Evolutionary conservation across 2,797 vertebrate species (phyloP), one percentile per base, ranked within the genome.

Genomic region (Sphenopsis melanotis): DNA sequence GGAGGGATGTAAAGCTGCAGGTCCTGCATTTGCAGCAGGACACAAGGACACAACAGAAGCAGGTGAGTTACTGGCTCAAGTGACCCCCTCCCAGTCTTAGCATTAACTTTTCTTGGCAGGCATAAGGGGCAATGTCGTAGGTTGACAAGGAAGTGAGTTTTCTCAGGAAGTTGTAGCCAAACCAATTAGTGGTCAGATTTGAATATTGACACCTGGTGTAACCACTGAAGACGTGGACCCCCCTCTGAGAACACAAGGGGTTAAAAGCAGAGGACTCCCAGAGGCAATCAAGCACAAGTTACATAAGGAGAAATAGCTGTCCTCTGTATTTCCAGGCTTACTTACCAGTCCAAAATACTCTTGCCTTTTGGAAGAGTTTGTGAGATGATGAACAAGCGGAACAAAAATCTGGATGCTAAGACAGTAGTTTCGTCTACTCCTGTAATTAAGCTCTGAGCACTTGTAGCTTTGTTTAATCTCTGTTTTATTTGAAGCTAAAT

Each of bases 401-500:
- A 70, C 13, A 39, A 46, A 64, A 68, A 57, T 68, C 74, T 92
- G 84, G 32, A 77, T 59, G 20, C 74, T 92, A 66, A 87, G 12
- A 10, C 36, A 65, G 37, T 39, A 59, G 47, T 79, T 83, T 53
- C 6, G 59, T 72, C 10, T 55, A 10, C 18, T 60, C 24, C 72
- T 80, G 1, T 87, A 76, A 82, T 93, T 84, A 72, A 78, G 11
- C 30, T 49, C 30, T 52, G 41, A 60, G 17, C 17, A 56, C 84
- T 89, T 60, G 39, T 49, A 74, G 76, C 81, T 92, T 82, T 82
- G 49, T 44, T 59, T 60, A 87, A 83, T 66, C 55, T 93, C 39
- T 71, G 27, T 75, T 91, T 94, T 80, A 15, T 90, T 77, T 64
- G 75, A 93, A 93, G 20, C 47, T 46, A 76, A 61, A 80, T 84